phyloP scores from a whole-genome alignment of 92 coral and sea anemone species.

The Galaxea fascicularis region DNA sequence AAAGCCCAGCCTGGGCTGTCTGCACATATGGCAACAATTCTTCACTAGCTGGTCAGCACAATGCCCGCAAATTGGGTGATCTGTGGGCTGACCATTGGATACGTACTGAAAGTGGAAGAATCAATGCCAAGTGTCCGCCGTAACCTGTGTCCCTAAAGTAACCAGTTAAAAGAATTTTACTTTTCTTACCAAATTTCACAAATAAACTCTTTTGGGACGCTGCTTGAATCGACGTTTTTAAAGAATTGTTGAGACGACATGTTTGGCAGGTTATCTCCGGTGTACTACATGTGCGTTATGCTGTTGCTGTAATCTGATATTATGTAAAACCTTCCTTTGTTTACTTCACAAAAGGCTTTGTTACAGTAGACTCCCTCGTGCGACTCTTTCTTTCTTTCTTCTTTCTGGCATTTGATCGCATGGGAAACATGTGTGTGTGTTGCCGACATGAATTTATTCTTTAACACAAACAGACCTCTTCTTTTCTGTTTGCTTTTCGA shows the following conservation, averaged over 20 bases:
- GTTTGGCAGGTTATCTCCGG: slow-evolving; percentile 18
- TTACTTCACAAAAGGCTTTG: slow-evolving; percentile 13
- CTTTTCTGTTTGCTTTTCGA: not conserved
- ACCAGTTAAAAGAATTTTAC: slow-evolving; percentile 27
- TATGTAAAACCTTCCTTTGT: slow-evolving; percentile 7
- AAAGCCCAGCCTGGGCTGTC: slow-evolving; percentile 23
- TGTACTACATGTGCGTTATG: slow-evolving; percentile 23
- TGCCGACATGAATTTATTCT: slow-evolving; percentile 13
- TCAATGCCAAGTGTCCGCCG: not conserved
- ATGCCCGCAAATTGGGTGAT: slow-evolving; percentile 18
- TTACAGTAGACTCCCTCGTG: slow-evolving; percentile 31
- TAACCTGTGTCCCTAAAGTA: not conserved
- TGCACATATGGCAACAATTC: slow-evolving; percentile 29
- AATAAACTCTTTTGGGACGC: slow-evolving; percentile 19
- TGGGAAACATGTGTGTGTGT: slow-evolving; percentile 10
- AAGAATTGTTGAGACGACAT: slow-evolving; percentile 20
- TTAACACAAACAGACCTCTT: slow-evolving; percentile 2
- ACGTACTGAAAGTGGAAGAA: slow-evolving; percentile 26
- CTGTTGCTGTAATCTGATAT: slow-evolving; percentile 19
- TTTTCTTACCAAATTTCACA: slow-evolving; percentile 33
- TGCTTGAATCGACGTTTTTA: slow-evolving; percentile 20
- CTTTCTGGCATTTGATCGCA: not conserved
- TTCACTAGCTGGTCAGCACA: slow-evolving; percentile 12
- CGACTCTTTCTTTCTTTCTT: slow-evolving; percentile 13
- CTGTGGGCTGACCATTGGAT: slow-evolving; percentile 35